Conservation (phyloP, 2,797 vertebrate genomes). For the Lepilemur ruficaudatus region DNA sequence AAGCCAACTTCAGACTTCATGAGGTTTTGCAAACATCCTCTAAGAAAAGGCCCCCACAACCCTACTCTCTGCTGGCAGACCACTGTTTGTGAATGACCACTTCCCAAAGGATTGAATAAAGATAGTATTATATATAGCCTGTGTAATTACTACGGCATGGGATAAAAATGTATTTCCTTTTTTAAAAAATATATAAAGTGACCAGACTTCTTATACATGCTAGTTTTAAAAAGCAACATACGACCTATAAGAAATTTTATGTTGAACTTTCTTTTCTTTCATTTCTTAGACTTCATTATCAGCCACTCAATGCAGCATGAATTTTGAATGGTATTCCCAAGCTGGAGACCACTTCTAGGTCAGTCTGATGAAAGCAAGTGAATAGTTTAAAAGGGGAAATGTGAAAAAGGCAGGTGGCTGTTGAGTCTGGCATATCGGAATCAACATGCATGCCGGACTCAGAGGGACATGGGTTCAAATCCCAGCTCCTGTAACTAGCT, state of each 20-base stretch:
- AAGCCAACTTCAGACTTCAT: slow-evolving; percentile 14
- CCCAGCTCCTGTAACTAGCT: background rate
- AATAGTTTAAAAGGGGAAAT: background rate
- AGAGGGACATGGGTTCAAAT: background rate
- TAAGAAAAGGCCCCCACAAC: background rate
- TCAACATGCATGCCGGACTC: background rate
- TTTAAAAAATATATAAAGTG: background rate
- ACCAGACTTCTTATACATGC: background rate
- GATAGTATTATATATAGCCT: background rate
- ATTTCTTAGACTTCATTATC: slow-evolving; percentile 33
- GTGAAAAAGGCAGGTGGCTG: background rate
- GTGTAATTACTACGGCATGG: background rate
- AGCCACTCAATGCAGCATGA: background rate
- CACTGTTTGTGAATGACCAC: background rate
- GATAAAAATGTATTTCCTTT: background rate
- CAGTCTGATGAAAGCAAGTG: background rate
- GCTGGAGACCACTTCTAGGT: background rate
- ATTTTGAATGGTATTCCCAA: slow-evolving; percentile 11
- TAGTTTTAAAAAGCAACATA: slow-evolving; percentile 2
- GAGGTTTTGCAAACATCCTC: background rate
- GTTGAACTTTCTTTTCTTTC: background rate
- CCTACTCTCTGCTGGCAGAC: background rate
- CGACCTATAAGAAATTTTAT: background rate
- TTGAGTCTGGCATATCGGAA: background rate
- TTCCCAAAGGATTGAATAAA: background rate